These are phyloP conservation scores for Fukomys damarensis DNA, from an alignment of 2,113 vertebrate species.

Conservation along the genomic window DNA sequence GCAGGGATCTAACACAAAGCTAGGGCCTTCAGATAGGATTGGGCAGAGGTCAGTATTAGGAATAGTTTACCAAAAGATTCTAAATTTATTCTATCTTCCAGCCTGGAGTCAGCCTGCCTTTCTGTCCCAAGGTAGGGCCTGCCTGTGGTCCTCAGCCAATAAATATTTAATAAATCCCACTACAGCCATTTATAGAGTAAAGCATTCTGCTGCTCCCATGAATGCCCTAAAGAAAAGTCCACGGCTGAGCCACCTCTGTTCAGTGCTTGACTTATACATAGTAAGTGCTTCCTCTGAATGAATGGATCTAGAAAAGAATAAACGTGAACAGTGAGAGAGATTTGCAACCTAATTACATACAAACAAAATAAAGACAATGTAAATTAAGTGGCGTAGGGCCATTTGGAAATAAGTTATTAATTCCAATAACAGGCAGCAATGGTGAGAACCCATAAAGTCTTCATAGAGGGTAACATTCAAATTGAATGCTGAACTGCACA, in stretches of 20 bases:
- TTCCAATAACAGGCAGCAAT: background rate
- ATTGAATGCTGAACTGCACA: background rate
- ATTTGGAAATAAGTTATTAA: background rate
- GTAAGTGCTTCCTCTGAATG: background rate
- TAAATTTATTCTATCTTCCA: background rate
- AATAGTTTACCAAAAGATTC: background rate
- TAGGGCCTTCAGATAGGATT: background rate
- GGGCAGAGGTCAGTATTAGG: background rate
- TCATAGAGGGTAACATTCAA: background rate
- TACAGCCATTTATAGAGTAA: background rate
- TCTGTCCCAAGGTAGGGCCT: background rate
- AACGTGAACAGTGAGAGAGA: background rate
- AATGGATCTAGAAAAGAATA: background rate
- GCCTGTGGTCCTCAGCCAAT: background rate
- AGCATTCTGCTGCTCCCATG: background rate
- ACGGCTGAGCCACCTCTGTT: background rate
- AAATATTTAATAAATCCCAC: background rate
- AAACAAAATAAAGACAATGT: background rate
- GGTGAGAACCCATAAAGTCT: background rate
- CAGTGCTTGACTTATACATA: background rate
- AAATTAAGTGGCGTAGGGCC: background rate
- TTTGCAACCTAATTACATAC: background rate
- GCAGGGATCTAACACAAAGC: background rate
- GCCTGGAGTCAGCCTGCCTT: background rate
- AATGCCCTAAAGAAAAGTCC: background rate